These are phyloP conservation scores for Ursus arctos DNA, from an alignment of 2,113 vertebrate species.

Conservation along the genomic window DNA sequence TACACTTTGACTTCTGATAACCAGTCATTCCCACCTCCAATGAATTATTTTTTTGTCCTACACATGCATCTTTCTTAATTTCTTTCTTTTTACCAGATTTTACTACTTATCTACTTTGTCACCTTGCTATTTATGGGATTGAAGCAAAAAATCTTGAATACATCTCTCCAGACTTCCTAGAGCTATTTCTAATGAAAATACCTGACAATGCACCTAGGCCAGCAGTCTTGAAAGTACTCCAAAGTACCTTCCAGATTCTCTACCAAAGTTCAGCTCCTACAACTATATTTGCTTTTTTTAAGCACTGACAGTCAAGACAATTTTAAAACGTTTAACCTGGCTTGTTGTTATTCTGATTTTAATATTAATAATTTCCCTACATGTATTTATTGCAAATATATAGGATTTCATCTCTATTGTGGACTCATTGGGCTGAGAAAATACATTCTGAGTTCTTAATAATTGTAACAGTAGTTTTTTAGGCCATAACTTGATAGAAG, in stretches of 20 bases:
- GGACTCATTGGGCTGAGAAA: conserved; percentile 7
- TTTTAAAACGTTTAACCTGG: conserved; percentile 20
- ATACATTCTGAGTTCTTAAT: background rate
- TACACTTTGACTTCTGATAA: background rate
- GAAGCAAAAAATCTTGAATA: background rate
- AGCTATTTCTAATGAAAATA: conserved; percentile 15
- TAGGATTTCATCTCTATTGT: conserved; percentile 6
- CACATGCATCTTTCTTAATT: background rate
- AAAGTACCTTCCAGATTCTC: background rate
- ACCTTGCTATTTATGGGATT: background rate
- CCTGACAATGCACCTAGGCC: background rate
- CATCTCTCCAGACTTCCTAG: background rate
- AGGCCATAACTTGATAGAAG: conserved; percentile 18
- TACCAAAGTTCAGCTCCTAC: background rate
- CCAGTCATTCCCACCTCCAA: background rate
- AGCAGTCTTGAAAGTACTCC: conserved; percentile 21
- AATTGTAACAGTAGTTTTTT: background rate
- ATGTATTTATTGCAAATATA: background rate
- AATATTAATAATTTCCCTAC: conserved; percentile 1
- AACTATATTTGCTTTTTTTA: conserved; percentile 23
- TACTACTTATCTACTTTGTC: background rate
- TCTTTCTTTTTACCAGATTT: background rate
- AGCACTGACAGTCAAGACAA: background rate
- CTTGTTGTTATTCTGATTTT: background rate
- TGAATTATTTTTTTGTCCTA: background rate